These are phyloP conservation scores for Scaptodrosophila latifasciaeformis DNA, from an alignment of 2,888 invertebrate species.

Conservation along the genomic window DNA sequence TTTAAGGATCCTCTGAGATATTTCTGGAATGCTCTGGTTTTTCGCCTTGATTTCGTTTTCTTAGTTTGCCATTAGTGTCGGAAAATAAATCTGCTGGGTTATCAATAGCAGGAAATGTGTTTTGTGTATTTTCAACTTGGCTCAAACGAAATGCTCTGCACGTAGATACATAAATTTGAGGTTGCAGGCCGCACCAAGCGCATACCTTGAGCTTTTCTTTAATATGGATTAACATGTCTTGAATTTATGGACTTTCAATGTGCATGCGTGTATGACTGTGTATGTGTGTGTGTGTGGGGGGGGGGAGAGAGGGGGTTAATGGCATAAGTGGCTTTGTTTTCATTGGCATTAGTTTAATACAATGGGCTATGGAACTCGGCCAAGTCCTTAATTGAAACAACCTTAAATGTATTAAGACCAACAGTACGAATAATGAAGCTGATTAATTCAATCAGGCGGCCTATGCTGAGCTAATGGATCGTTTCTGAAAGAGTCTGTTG, in stretches of 20 bases:
- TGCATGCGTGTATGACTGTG: too few relatives aligned
- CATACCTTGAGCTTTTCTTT: slow-evolving; percentile 42
- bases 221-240: slow-evolving; percentile 18
- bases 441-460: slow-evolving; percentile 61
- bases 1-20: too few relatives aligned
- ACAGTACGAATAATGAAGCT: slow-evolving; percentile 60
- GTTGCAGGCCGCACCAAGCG: slow-evolving; percentile 13
- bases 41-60: not conserved
- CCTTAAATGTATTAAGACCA: slow-evolving; percentile 63
- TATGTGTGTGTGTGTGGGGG: too few relatives aligned
- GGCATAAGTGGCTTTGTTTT: not conserved
- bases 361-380: slow-evolving; percentile 22
- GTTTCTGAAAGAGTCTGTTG: not conserved
- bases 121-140: slow-evolving; percentile 8
- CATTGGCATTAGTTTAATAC: not conserved
- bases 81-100: too few relatives aligned
- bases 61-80: not conserved
- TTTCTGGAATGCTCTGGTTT: too few relatives aligned
- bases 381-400: slow-evolving; percentile 57
- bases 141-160: slow-evolving; percentile 50
- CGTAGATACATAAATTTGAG: slow-evolving; percentile 63
- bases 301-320: not conserved
- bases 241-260: slow-evolving; percentile 43
- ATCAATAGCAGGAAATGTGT: not conserved
- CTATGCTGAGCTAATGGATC: slow-evolving; percentile 20